Evolutionary conservation across 2,888 invertebrate genomes (phyloP).

Genomic region (Lydus trimaculatus): DNA sequence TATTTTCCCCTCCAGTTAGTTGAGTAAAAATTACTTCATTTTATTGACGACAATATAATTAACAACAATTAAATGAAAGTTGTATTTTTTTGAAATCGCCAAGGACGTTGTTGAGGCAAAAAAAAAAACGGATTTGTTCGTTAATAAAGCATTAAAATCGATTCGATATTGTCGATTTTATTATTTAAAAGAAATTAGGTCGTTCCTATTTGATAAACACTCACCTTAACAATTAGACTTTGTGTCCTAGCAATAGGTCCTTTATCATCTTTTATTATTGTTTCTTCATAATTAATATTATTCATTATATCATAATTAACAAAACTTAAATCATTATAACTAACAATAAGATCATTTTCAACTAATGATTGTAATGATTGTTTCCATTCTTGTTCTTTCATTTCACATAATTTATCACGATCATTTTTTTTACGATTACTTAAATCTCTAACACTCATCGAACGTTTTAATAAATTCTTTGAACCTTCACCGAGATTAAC

Average conservation of each 20-base stretch:
- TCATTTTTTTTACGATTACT: slow-evolving; percentile 43
- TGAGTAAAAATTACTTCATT: not conserved
- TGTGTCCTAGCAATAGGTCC: slow-evolving; percentile 50
- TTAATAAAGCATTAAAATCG: not conserved
- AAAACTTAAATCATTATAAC: slow-evolving; percentile 66
- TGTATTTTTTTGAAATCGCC: not conserved
- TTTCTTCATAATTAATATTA: slow-evolving; percentile 52
- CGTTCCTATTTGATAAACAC: not conserved
- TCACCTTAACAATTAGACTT: slow-evolving; percentile 57
- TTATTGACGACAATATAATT: not conserved
- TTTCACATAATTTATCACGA: slow-evolving; percentile 51
- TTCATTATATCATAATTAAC: slow-evolving; percentile 66
- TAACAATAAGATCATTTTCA: slow-evolving; percentile 65
- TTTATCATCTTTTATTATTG: slow-evolving; percentile 18
- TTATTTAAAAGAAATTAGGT: slow-evolving; percentile 28
- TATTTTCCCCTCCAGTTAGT: too few relatives aligned
- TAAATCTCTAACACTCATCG: slow-evolving; percentile 56
- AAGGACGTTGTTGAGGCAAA: too few relatives aligned
- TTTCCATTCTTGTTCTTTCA: slow-evolving; percentile 61
- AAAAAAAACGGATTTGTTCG: not conserved
- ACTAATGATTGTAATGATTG: slow-evolving; percentile 64
- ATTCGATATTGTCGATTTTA: not conserved
- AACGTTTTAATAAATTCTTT: slow-evolving; percentile 51
- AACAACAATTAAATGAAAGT: slow-evolving; percentile 4
- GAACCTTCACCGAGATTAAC: slow-evolving; percentile 51